These are phyloP conservation scores for Myzus persicae DNA, from an alignment of 1,140 invertebrate genomes.

Conservation along the genomic window DNA sequence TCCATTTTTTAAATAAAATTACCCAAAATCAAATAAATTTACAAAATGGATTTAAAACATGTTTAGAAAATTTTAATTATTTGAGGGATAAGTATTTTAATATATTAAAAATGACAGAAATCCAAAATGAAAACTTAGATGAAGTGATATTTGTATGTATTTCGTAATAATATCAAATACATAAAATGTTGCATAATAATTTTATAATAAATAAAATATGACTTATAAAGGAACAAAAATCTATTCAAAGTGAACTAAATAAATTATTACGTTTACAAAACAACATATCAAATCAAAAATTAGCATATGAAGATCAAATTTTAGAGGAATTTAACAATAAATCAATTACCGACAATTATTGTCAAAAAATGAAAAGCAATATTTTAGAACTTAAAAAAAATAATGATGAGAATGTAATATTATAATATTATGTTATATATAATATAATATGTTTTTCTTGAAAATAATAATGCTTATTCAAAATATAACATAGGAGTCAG, in stretches of 20 bases:
- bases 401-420: slow-evolving; percentile 47
- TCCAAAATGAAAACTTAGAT: slow-evolving; percentile 35
- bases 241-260: slow-evolving; percentile 26
- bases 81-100: slow-evolving; percentile 45
- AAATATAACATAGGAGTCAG: slow-evolving; percentile 6
- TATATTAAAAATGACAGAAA: slow-evolving; percentile 26
- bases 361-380: slow-evolving; percentile 44
- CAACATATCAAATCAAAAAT: neutral
- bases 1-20: neutral
- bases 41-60: neutral
- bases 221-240: slow-evolving; percentile 38
- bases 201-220: neutral
- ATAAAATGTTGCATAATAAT: neutral
- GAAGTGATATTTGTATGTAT: slow-evolving; percentile 27
- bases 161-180: neutral
- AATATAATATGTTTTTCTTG: neutral
- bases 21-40: slow-evolving; percentile 40
- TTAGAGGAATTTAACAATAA: slow-evolving; percentile 50
- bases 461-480: neutral
- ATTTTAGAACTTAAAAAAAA: slow-evolving; percentile 38
- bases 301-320: slow-evolving; percentile 40
- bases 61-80: slow-evolving; percentile 28
- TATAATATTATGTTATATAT: neutral
- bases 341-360: slow-evolving; percentile 22
- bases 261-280: slow-evolving; percentile 12